These are phyloP conservation scores for Euleptes europaea DNA, from an alignment of 2,113 vertebrate species.

Conservation along the genomic window DNA sequence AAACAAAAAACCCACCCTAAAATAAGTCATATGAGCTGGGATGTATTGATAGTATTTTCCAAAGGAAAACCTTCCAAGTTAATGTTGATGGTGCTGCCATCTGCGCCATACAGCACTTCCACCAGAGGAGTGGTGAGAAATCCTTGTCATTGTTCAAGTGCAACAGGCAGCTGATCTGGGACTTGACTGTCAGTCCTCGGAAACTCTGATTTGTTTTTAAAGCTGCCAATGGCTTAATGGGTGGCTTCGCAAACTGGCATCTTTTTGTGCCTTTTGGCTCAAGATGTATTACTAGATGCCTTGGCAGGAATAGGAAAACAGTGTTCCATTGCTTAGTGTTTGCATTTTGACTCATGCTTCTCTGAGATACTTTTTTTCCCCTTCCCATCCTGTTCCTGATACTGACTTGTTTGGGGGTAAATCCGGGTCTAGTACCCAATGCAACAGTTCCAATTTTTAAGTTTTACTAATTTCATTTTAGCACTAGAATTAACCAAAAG, in stretches of 20 bases:
- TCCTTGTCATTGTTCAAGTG: conserved; percentile 4
- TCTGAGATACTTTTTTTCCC: conserved; percentile 57
- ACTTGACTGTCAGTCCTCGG: conserved; percentile 31
- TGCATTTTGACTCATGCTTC: conserved; percentile 66
- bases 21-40: neutral
- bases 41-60: neutral
- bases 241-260: conserved; percentile 65
- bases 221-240: conserved; percentile 54
- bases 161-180: conserved; percentile 52
- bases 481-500: too few relatives aligned
- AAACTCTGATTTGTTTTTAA: conserved; percentile 56
- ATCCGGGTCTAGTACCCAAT: neutral
- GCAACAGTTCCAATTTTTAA: too few relatives aligned
- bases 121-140: conserved; percentile 16
- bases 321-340: conserved; percentile 46
- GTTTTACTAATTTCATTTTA: too few relatives aligned
- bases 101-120: conserved; percentile 24
- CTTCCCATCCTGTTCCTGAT: conserved; percentile 45
- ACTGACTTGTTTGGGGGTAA: conserved; percentile 37
- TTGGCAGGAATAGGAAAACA: conserved; percentile 39
- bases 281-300: conserved; percentile 3
- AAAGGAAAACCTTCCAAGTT: conserved; percentile 25
- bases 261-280: conserved; percentile 38
- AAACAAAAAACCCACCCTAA: neutral
- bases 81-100: conserved; percentile 27